Evolutionary conservation across 2,113 vertebrate species (phyloP), one percentile per base, ranked within the genome.

Genomic region (Onychostoma macrolepis): DNA sequence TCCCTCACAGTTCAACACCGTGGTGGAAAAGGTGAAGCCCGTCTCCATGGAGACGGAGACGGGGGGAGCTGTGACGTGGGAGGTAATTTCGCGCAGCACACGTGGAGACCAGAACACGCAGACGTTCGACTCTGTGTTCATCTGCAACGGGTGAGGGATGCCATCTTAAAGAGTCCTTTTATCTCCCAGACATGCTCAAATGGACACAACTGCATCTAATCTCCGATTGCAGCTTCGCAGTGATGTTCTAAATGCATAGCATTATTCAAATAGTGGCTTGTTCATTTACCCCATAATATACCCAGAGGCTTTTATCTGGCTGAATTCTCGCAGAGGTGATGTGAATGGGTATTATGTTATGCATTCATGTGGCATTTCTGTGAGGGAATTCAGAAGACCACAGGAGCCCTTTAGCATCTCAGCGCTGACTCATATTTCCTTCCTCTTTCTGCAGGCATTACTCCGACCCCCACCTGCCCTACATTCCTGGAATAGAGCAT

Each of bases 381-480:
- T 80, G 24, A 86, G 87, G 81, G 84, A 86, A 84, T 83, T 45
- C 38, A 86, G 88, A 89, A 80, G 83, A 89, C 84, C 87, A 87
- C 83, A 84, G 50, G 50, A 87, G 82, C 71, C 71, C 50, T 83
- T 21, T 33, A 86, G 36, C 30, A 1, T 74, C 61, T 50, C 67
- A 15, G 67, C 82, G 0, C 21, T 89, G 78, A 90, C 21, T 58
- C 84, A 77, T 86, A 63, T 89, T 58, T 88, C 87, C 65, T 24
- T 21, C 77, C 56, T 85, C 87, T 77, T 72, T 87, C 85, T 77
- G 9, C 81, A 96, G 96, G 58, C 96, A 96, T 89, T 96, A 95
- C 86, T 94, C 95, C 0, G 89, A 93, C 48, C 96, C 96, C 6
- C 90, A 93, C 88, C 56, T 95, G 75, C 96, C 96, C 2, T 24